phyloP scores from a whole-genome alignment of 2,113 vertebrate species.

The Amphiprion percula region DNA sequence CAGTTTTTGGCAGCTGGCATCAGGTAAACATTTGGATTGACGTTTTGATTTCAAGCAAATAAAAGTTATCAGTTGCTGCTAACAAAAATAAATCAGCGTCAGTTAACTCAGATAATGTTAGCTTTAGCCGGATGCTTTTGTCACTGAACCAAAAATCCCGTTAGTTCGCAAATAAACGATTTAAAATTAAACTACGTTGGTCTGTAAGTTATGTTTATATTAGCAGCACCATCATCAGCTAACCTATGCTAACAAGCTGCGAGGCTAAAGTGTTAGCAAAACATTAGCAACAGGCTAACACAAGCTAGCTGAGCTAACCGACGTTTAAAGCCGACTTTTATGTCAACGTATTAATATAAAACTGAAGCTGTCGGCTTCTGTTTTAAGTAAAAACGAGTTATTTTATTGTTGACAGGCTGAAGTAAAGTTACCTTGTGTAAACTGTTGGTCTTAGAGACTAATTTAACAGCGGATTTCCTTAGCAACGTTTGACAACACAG shows the following conservation, averaged over 20 bases:
- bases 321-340: background rate
- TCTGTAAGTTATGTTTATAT: background rate
- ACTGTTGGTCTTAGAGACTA: background rate
- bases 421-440: slow-evolving; percentile 40
- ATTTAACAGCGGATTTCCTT: slow-evolving; percentile 71
- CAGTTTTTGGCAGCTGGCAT: background rate
- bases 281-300: background rate
- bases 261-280: slow-evolving; percentile 20
- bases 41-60: background rate
- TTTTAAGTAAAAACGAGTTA: background rate
- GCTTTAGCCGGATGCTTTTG: background rate
- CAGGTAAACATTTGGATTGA: background rate
- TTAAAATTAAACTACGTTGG: too few relatives aligned
- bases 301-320: slow-evolving; percentile 53
- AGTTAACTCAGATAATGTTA: background rate
- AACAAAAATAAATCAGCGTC: background rate
- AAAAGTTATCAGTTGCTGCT: background rate
- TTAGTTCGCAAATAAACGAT: too few relatives aligned
- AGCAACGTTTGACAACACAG: slow-evolving; percentile 81
- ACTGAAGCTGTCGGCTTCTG: fast-evolving
- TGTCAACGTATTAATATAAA: background rate
- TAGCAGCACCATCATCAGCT: background rate
- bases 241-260: background rate
- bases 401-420: background rate
- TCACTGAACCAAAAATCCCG: background rate